Evolutionary conservation across 2,797 vertebrate genomes (phyloP).

Genomic region (Mareca penelope): DNA sequence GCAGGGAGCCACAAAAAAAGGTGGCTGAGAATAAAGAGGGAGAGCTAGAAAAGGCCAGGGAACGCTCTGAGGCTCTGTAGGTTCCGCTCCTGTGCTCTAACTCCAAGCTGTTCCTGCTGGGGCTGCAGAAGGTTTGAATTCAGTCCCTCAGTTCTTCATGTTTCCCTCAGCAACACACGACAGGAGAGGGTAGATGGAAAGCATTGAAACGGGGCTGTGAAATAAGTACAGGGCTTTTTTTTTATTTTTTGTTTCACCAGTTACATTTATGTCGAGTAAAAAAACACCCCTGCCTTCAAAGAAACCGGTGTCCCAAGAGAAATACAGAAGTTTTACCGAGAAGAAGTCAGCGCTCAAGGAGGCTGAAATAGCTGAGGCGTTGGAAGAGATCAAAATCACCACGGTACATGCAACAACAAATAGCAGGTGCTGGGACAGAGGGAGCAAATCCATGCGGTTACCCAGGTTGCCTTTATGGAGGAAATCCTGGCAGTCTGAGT

Average conservation of each 20-base stretch:
- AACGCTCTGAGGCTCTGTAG: fast-evolving
- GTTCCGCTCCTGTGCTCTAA: background rate
- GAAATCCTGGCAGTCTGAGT: background rate
- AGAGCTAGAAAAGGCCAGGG: background rate
- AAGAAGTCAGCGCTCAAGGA: background rate
- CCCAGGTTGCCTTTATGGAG: background rate
- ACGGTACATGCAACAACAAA: background rate
- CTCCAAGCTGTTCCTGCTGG: background rate
- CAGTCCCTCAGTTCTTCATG: background rate
- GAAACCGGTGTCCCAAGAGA: background rate
- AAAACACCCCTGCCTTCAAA: background rate
- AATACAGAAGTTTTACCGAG: background rate
- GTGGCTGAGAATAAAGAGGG: background rate
- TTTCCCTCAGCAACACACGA: background rate
- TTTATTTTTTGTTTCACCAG: background rate
- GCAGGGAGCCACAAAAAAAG: background rate
- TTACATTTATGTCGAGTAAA: background rate
- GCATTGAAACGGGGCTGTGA: background rate
- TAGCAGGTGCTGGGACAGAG: background rate
- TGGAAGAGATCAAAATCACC: background rate
- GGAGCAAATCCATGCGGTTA: background rate
- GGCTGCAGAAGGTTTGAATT: background rate
- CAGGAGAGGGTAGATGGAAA: too few species aligned
- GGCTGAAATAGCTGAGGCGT: background rate
- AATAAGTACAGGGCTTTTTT: background rate